Percentiles rank a stretch among this genome's conserved stretches.
Conservation (phyloP, 2,113 vertebrate genomes). For the Campylorhamphus procurvoides region DNA sequence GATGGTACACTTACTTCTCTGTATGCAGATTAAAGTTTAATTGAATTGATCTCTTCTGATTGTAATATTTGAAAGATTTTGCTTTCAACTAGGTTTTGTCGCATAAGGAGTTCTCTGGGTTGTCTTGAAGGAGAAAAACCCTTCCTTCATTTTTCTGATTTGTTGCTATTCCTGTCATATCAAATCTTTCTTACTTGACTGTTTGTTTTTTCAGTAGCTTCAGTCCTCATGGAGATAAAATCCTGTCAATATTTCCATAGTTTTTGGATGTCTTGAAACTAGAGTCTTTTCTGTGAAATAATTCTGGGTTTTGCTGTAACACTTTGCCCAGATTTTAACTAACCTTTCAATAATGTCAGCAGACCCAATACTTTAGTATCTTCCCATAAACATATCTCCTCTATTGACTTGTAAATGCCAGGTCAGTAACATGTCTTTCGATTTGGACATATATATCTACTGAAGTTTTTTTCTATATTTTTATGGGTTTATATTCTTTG, state of each 20-base stretch:
- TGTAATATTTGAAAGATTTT: not conserved
- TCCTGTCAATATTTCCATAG: not conserved
- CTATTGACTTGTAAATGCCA: not conserved
- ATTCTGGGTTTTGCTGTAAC: not conserved
- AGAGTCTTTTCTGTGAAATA: not conserved
- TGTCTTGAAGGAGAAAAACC: not conserved
- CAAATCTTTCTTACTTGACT: not conserved
- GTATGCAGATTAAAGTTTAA: not conserved
- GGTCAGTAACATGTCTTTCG: not conserved
- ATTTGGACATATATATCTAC: not conserved
- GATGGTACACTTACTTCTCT: not conserved
- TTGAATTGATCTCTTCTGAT: not conserved
- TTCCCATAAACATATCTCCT: not conserved
- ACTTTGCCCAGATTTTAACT: not conserved
- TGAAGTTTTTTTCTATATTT: not conserved
- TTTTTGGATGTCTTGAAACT: not conserved
- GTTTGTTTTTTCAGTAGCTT: not conserved
- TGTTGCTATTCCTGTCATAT: not conserved
- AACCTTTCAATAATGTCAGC: not conserved
- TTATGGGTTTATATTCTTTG: not conserved
- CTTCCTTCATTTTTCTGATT: not conserved
- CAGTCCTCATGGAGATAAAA: not conserved
- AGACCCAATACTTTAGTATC: not conserved
- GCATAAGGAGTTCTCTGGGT: not conserved
- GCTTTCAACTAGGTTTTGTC: not conserved